These are phyloP conservation scores for Harpagoxenus sublaevis DNA, from an alignment of 2,888 invertebrate genomes.

Conservation along the genomic window DNA sequence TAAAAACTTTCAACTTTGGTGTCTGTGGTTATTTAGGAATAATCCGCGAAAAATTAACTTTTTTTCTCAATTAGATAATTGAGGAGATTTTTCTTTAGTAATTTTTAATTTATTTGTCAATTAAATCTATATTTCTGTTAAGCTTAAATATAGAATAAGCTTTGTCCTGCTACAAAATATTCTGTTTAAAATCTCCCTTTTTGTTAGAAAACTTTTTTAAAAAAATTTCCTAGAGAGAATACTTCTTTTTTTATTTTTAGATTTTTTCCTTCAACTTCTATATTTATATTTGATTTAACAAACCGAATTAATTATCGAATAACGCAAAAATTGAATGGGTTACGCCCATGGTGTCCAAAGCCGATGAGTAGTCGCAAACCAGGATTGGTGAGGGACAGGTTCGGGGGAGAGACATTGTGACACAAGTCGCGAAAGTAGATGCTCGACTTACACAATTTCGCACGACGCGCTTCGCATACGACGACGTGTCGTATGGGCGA, in stretches of 20 bases:
- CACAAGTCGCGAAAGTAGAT: constrained; percentile 74
- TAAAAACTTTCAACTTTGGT: neutral
- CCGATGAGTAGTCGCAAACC: neutral
- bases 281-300: constrained; percentile 7
- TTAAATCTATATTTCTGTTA: neutral
- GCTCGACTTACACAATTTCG: constrained; percentile 61
- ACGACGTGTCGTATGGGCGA: neutral
- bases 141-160: neutral
- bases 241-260: neutral
- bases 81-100: neutral
- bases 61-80: neutral
- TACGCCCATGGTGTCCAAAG: constrained; percentile 58
- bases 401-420: constrained; percentile 58
- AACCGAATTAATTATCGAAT: constrained; percentile 55
- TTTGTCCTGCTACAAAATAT: neutral
- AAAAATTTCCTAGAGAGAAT: too few species aligned
- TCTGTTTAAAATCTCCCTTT: neutral
- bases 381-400: neutral
- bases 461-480: constrained; percentile 42
- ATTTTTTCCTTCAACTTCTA: neutral
- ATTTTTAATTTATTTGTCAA: neutral
- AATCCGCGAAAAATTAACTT: neutral
- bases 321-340: constrained; percentile 50
- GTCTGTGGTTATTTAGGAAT: neutral
- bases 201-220: neutral